Evolutionary conservation across 2,888 invertebrate genomes (phyloP), one percentile per base, ranked within the genome.

Genomic region (Graphium colonna): DNA sequence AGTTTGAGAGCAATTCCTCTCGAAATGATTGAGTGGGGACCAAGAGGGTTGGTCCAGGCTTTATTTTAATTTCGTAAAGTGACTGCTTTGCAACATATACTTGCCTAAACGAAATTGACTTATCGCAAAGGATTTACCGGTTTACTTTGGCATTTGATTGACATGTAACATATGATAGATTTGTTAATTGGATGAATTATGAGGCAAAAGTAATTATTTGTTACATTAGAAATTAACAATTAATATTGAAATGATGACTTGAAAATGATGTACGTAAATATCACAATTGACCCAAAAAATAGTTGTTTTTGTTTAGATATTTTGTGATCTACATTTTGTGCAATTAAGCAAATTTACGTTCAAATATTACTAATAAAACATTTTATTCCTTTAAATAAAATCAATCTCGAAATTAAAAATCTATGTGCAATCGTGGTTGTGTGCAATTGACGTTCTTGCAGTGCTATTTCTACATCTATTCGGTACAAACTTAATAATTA

Each of bases 61-160:
- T 84, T 80, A 84, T 86, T 88, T 87, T 87, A 88, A 88, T 89
- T 87, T 85, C 70, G 79, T 79, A 79, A 88, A 89, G 89, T 88
- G 85, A 77, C 81, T 79, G 76, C 80, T 86, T 85, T 79, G 84
- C 79, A 80, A 81, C 80, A 75, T 80, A 78, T 78, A 67, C 73
- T 76, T 69, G 71, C 68, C 67, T 67, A 68, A 77, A 74, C 70
- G 65, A 70, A 73, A 67, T 66, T 63, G 67, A 61, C 67, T 66
- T 62, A 69, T 73, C 69, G 69, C 68, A 69, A 69, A 71, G 70
- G 69, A 65, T 68, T 63, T 69, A 60, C 8, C 12, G 3, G 13
- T 49, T 40, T 53, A 39, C 31, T 49, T 43, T 43, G 15, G 15
- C 13, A 38, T 36, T n/a, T 21, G 38, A 28, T 13, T 31, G 39